phyloP scores from a whole-genome alignment of 2,888 invertebrate genomes.

The Ormia ochracea region DNA sequence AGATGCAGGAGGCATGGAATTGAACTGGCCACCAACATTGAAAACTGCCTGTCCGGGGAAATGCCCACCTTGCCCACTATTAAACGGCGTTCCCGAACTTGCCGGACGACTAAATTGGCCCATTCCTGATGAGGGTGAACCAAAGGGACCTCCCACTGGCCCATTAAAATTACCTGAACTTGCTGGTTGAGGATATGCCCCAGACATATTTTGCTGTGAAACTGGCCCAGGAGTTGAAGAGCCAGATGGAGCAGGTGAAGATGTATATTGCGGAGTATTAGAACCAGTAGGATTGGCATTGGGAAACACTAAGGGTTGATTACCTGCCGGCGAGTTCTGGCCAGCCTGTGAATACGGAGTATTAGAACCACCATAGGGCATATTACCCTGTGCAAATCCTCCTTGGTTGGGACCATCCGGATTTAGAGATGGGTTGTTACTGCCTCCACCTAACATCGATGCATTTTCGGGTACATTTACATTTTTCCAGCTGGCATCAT shows the following conservation, averaged over 20 bases:
- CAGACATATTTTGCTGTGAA: conserved; percentile 80
- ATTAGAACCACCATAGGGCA: conserved; percentile 78
- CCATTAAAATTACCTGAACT: conserved; percentile 82
- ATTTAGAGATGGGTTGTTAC: conserved; percentile 81
- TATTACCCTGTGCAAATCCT: conserved; percentile 79
- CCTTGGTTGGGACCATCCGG: conserved; percentile 81
- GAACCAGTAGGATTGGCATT: conserved; percentile 85
- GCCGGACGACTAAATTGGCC: conserved; percentile 82
- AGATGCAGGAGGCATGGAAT: conserved; percentile 84
- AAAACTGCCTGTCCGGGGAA: conserved; percentile 78
- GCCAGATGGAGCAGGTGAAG: conserved; percentile 89
- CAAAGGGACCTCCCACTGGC: conserved; percentile 82
- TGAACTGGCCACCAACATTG: conserved; percentile 81
- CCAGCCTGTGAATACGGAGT: conserved; percentile 84
- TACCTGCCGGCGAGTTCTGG: conserved; percentile 86
- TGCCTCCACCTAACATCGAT: conserved; percentile 81
- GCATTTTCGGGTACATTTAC: conserved; percentile 83
- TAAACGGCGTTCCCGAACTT: conserved; percentile 84
- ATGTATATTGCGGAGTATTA: conserved; percentile 89
- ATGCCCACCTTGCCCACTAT: conserved; percentile 75
- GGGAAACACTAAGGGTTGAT: conserved; percentile 81
- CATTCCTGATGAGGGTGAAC: conserved; percentile 82
- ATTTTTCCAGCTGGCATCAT: conserved; percentile 89
- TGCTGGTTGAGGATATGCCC: conserved; percentile 79
- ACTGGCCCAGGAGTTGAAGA: conserved; percentile 89